Conservation (phyloP, 2,797 vertebrate species). For the Pristis pectinata region DNA sequence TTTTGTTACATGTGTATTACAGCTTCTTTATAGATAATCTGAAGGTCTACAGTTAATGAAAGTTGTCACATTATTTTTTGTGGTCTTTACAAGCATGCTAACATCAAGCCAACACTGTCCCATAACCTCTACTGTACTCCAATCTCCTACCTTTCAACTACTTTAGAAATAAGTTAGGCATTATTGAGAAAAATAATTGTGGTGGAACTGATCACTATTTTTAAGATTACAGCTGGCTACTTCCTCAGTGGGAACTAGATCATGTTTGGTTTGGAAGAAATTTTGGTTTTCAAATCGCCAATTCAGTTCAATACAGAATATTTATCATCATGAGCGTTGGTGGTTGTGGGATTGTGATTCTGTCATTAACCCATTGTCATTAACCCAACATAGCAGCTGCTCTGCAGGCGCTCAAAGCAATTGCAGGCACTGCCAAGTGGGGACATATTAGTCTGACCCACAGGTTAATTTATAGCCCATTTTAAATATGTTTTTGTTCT, state of each 20-base stretch:
- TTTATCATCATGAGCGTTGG: neutral
- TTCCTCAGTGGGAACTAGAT: neutral
- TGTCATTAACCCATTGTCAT: neutral
- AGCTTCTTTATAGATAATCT: neutral
- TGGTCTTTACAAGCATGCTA: neutral
- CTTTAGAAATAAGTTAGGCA: neutral
- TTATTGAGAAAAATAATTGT: neutral
- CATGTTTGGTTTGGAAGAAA: neutral
- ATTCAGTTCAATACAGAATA: neutral
- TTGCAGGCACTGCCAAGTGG: neutral
- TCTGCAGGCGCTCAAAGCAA: neutral
- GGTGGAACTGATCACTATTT: neutral
- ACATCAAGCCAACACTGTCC: neutral
- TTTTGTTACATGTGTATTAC: neutral
- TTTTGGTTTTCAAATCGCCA: neutral
- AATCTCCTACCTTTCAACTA: neutral
- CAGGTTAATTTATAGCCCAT: neutral
- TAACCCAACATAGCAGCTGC: neutral
- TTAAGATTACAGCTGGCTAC: neutral
- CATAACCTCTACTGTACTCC: neutral
- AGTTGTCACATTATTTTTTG: neutral
- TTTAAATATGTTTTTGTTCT: neutral
- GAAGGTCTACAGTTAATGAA: neutral
- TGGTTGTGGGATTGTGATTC: neutral
- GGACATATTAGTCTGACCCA: neutral